Evolutionary conservation across 2,888 invertebrate species (phyloP).

Genomic region (Agrochola circellaris): DNA sequence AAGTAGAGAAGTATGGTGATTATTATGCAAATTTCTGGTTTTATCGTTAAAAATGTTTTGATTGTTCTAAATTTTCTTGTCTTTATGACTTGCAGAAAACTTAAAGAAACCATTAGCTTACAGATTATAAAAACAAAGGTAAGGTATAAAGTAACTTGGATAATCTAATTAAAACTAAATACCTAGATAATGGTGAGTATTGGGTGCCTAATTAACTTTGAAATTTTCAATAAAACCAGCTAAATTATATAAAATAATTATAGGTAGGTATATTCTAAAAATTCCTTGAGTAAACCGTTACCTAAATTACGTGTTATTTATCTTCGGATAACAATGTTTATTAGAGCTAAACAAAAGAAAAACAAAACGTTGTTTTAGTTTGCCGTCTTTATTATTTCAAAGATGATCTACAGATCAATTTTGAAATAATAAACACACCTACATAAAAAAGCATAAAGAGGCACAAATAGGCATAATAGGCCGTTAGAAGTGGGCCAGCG

Average conservation of each 20-base stretch:
- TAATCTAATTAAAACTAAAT: background rate
- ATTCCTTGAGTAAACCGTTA: background rate
- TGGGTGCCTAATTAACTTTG: background rate
- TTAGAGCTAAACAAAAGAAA: background rate
- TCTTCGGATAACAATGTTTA: constrained; percentile 22
- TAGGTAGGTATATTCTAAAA: background rate
- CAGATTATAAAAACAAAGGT: background rate
- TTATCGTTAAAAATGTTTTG: background rate
- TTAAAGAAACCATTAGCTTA: background rate
- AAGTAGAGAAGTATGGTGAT: background rate
- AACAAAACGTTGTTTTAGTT: constrained; percentile 7
- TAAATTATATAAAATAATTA: background rate
- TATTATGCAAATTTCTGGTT: constrained; percentile 4
- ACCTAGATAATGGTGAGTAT: background rate
- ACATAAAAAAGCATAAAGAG: constrained; percentile 36
- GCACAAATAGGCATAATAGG: constrained; percentile 38
- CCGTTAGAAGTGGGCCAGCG: constrained; percentile 51
- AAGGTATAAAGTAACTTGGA: background rate
- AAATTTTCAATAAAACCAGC: background rate
- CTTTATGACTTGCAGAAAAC: background rate
- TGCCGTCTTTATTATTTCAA: constrained; percentile 40
- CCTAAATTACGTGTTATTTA: background rate
- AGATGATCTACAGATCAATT: constrained; percentile 67
- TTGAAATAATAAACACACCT: too few species aligned
- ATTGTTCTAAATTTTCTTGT: background rate